phyloP scores from a whole-genome alignment of 2,113 vertebrate species.

The Zapornia atra region DNA sequence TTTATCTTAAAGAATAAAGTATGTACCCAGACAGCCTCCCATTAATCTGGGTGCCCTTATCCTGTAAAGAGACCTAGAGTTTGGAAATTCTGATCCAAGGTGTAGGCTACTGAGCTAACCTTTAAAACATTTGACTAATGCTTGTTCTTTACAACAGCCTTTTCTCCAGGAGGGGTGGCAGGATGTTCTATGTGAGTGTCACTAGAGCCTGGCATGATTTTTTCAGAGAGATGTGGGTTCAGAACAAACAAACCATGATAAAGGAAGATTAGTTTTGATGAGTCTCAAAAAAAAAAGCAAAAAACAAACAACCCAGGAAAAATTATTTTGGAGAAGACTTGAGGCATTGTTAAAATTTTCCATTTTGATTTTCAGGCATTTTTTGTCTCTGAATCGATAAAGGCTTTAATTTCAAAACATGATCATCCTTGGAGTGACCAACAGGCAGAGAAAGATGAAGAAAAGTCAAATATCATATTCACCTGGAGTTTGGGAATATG shows the following conservation, averaged over 20 bases:
- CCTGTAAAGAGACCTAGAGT: background rate
- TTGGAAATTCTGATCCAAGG: background rate
- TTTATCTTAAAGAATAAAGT: background rate
- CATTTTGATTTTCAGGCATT: background rate
- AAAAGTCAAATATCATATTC: background rate
- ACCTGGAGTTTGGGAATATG: background rate
- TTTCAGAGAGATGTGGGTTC: background rate
- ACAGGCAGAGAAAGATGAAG: background rate
- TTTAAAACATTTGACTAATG: background rate
- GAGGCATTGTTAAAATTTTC: background rate
- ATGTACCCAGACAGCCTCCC: background rate
- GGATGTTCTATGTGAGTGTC: background rate
- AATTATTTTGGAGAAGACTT: background rate
- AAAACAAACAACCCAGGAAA: too few relatives aligned
- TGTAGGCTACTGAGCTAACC: background rate
- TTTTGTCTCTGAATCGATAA: accelerated
- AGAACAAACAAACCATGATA: background rate
- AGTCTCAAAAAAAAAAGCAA: background rate
- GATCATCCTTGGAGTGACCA: background rate
- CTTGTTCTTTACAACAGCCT: background rate
- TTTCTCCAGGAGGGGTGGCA: background rate
- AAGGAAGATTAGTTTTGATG: background rate
- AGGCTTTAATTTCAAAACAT: background rate
- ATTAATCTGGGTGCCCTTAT: background rate
- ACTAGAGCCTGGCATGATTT: background rate